These are phyloP conservation scores for Speoplatyrhinus poulsoni DNA, from an alignment of 2,113 vertebrate genomes.

Conservation along the genomic window DNA sequence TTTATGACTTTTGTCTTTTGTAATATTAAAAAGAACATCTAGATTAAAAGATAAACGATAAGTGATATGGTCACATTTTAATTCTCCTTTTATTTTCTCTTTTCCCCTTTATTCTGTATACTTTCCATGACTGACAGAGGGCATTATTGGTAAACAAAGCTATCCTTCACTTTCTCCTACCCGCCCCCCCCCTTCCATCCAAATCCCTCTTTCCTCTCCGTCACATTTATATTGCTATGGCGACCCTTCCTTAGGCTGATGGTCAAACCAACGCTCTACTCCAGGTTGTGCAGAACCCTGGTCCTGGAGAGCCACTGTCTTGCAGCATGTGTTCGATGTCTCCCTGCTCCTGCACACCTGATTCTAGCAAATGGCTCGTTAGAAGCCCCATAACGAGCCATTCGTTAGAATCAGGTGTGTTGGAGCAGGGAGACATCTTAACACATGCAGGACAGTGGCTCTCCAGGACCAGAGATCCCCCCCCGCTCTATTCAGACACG, in stretches of 20 bases:
- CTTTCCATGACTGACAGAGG: constrained; percentile 84
- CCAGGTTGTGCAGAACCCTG: constrained; percentile 60
- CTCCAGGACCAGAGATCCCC: too few relatives aligned
- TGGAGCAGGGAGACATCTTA: too few relatives aligned
- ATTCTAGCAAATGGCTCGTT: too few relatives aligned
- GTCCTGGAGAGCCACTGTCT: background rate
- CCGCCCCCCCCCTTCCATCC: constrained; percentile 35
- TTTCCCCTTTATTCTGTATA: constrained; percentile 68
- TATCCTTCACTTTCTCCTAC: constrained; percentile 74
- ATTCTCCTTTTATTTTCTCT: constrained; percentile 69
- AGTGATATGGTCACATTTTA: constrained; percentile 71
- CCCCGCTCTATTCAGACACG: constrained; percentile 28
- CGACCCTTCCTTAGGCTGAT: constrained; percentile 64
- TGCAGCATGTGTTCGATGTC: background rate
- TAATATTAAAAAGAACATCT: constrained; percentile 3
- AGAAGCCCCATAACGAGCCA: too few relatives aligned
- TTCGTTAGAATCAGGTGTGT: too few relatives aligned
- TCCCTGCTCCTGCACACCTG: too few relatives aligned
- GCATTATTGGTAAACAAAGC: constrained; percentile 84
- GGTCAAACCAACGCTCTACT: constrained; percentile 63
- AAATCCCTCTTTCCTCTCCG: constrained; percentile 16
- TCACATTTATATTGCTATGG: constrained; percentile 65
- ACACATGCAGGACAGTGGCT: too few relatives aligned
- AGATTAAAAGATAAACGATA: too few relatives aligned
- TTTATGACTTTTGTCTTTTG: constrained; percentile 15